Percentiles rank a stretch among this genome's conserved stretches.
Conservation (phyloP, 2,888 invertebrate genomes). For the Ophonus ardosiacus region DNA sequence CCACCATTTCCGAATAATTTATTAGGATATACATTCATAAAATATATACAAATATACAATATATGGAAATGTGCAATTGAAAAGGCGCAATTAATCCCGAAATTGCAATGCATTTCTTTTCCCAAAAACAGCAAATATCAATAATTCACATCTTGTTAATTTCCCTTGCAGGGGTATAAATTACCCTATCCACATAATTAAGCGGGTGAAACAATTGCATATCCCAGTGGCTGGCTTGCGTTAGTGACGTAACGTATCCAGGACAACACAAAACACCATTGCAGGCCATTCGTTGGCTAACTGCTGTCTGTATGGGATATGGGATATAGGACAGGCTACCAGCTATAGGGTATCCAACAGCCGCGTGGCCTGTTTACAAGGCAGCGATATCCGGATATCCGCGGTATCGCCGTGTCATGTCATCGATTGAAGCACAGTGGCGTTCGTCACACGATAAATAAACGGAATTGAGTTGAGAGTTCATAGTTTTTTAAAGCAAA, state of each 20-base stretch:
- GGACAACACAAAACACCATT: constrained; percentile 19
- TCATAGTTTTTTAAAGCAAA: background rate
- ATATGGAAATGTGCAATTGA: too few species aligned
- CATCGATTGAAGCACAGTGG: constrained; percentile 34
- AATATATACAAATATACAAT: too few species aligned
- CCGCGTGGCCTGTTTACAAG: constrained; percentile 21
- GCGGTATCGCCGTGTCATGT: constrained; percentile 26
- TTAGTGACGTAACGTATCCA: background rate
- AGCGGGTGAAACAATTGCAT: constrained; percentile 35
- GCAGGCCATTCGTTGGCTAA: constrained; percentile 1
- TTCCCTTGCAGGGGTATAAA: constrained; percentile 28
- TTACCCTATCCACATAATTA: constrained; percentile 33
- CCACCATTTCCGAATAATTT: too few species aligned
- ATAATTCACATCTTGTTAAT: constrained; percentile 28
- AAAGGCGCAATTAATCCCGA: background rate
- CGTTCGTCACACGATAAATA: background rate
- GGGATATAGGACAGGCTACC: background rate
- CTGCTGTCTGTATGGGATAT: background rate
- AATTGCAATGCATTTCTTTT: background rate
- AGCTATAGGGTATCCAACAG: background rate
- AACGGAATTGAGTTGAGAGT: too few species aligned
- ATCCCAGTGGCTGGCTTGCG: background rate
- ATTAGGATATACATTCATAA: too few species aligned
- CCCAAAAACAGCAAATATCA: background rate
- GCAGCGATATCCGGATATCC: constrained; percentile 37